Evolutionary conservation across 2,113 vertebrate species (phyloP).

Genomic region (Rana temporaria): DNA sequence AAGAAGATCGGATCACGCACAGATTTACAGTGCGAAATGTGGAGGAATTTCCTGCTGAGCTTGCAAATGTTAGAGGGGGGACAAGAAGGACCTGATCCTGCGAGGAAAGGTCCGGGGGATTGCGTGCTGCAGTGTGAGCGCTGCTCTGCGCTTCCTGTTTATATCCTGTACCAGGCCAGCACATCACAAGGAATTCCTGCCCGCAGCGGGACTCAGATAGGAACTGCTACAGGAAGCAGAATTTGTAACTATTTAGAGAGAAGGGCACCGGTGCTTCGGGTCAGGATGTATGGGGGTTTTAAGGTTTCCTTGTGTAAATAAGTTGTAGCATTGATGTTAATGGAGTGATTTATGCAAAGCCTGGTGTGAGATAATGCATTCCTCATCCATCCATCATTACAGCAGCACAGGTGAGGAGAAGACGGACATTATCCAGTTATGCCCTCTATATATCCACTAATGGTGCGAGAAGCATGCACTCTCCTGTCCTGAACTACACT

Average conservation of each 20-base stretch:
- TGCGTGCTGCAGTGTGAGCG: constrained; percentile 44
- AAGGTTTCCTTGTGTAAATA: constrained; percentile 57
- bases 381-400: constrained; percentile 13
- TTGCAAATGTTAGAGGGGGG: constrained; percentile 49
- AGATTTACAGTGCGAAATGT: constrained; percentile 9
- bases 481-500: no score
- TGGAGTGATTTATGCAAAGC: constrained; percentile 46
- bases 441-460: no score
- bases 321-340: constrained; percentile 24
- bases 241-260: constrained; percentile 32
- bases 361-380: constrained; percentile 22
- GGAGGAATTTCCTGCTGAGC: constrained; percentile 61
- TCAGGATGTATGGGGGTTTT: constrained; percentile 54
- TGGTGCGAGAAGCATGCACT: no score
- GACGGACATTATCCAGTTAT: neutral
- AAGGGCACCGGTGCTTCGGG: constrained; percentile 13
- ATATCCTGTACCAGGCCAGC: constrained; percentile 62
- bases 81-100: neutral
- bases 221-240: constrained; percentile 62
- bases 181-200: constrained; percentile 62
- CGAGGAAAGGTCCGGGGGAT: neutral
- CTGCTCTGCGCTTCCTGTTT: constrained; percentile 62
- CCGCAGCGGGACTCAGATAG: constrained; percentile 58
- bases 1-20: constrained; percentile 37
- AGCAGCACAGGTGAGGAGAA: constrained; percentile 14